A percentile compares a stretch with the other conserved stretches of the same genome.
These are phyloP conservation scores for Paracentrotus lividus DNA, from an alignment of 53 echinoderm and acorn worm genomes.

Conservation along the genomic window DNA sequence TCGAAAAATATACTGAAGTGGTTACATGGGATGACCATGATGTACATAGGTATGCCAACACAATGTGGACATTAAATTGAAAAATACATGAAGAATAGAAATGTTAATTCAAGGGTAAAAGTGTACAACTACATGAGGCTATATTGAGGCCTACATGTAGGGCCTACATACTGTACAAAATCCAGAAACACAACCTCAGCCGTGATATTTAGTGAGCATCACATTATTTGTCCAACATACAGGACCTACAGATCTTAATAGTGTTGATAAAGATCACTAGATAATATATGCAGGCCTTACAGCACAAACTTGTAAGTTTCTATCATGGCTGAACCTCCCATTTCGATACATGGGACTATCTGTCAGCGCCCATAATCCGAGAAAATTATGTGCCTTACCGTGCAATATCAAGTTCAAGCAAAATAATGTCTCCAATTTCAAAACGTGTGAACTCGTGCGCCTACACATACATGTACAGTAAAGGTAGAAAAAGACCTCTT, in stretches of 20 bases:
- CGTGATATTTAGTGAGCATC: no score
- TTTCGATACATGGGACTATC: conserved; percentile 49
- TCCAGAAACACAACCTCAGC: no score
- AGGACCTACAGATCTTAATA: no score
- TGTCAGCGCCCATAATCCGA: conserved; percentile 60
- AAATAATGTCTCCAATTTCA: conserved; percentile 38
- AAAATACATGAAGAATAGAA: no score
- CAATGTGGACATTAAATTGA: no score
- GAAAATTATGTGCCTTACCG: conserved; percentile 62
- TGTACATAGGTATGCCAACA: no score
- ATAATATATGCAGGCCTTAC: neutral
- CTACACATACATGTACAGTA: neutral
- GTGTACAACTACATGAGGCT: neutral
- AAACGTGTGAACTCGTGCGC: neutral
- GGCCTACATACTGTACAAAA: neutral
- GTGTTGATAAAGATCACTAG: no score
- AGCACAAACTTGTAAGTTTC: neutral
- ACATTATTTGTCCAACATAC: no score
- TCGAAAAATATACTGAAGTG: neutral
- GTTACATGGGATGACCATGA: neutral
- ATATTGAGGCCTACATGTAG: neutral
- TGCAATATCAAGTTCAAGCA: conserved; percentile 47
- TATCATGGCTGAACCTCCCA: neutral
- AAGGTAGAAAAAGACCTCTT: neutral
- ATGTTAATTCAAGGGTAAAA: neutral